These are phyloP conservation scores for Noctua pronuba DNA, from an alignment of 2,888 invertebrate species.

Conservation along the genomic window DNA sequence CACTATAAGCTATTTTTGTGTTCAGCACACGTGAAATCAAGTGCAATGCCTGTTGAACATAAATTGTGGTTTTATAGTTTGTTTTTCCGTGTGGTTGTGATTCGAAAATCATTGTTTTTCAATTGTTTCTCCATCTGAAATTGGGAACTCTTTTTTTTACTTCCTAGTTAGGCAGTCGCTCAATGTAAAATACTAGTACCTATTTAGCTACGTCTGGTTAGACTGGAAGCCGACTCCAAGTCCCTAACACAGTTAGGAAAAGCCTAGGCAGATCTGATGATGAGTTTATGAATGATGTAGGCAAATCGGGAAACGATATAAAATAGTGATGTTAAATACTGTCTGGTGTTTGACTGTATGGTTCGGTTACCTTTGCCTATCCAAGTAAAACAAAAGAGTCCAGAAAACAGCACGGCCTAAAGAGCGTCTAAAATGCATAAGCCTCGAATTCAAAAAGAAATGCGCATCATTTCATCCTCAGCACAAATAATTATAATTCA, in stretches of 20 bases:
- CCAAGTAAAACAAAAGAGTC: not conserved
- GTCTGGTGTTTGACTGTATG: not conserved
- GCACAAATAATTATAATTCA: constrained; percentile 7
- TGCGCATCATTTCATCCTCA: not conserved
- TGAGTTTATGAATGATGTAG: not conserved
- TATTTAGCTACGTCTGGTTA: not conserved
- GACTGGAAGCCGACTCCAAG: not conserved
- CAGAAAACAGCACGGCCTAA: not conserved
- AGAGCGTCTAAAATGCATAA: not conserved
- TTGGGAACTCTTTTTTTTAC: not conserved
- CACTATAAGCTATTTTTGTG: constrained; percentile 43
- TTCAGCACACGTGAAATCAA: constrained; percentile 13
- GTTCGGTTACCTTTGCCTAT: not conserved
- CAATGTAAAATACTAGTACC: not conserved
- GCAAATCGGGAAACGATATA: too few species aligned
- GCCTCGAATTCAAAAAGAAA: not conserved
- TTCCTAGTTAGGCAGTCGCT: not conserved
- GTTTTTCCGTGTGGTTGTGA: constrained; percentile 24
- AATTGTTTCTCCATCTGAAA: not conserved
- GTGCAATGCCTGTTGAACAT: constrained; percentile 7
- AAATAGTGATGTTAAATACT: not conserved
- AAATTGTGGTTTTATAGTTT: constrained; percentile 13
- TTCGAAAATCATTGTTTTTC: constrained; percentile 7
- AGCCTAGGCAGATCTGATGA: not conserved
- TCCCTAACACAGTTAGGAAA: not conserved